Base-by-base conservation (phyloP, 1,140 invertebrate species). In the Solenopsis invicta region DNA sequence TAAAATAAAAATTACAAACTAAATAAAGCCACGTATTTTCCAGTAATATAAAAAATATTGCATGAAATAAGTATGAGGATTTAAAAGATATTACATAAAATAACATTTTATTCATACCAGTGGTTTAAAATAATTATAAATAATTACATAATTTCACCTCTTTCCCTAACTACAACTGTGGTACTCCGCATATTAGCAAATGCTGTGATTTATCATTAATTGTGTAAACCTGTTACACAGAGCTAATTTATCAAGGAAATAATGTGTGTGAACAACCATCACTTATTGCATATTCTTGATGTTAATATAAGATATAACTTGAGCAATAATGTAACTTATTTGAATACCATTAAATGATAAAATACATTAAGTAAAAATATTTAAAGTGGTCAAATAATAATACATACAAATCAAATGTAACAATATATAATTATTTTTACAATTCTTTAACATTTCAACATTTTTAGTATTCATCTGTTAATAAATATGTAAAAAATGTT, bases 201-300 rank as follows among this genome's bases (percentile, higher is more conserved):
- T 99, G 98, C 66, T 96, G 95, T 0, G 98, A 99, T 95, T 99
- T 98, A 89, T 97, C 97, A 84, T 97, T 97, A 21, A 99, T 96
- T 37, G 98, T 98, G 93, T 99, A 99, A 4, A 98, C 97, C 98
- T 99, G 93, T 81, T 91, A 90, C 90, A 90, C 41, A 93, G 90
- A 93, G 91, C 93, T 94, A 88, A 62, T 71, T 85, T 76, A 90
- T 94, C 91, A 94, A 94, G 93, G 92, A 95, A 94, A 93, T 78
- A 71, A 50, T 84, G 62, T n/a, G 34, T 5, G 0, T n/a, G n/a
- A n/a, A n/a, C n/a, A n/a, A n/a, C n/a, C n/a, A 16, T 16, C 1
- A 4, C n/a, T 64, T 77, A 48, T 8, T 48, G 56, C 74, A 48
- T 41, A 0, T 24, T 48, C 13, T 56, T 34, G 13, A 50, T 50